Evolutionary conservation across 2,888 invertebrate genomes (phyloP).

Genomic region (Epirrhoe alternata): DNA sequence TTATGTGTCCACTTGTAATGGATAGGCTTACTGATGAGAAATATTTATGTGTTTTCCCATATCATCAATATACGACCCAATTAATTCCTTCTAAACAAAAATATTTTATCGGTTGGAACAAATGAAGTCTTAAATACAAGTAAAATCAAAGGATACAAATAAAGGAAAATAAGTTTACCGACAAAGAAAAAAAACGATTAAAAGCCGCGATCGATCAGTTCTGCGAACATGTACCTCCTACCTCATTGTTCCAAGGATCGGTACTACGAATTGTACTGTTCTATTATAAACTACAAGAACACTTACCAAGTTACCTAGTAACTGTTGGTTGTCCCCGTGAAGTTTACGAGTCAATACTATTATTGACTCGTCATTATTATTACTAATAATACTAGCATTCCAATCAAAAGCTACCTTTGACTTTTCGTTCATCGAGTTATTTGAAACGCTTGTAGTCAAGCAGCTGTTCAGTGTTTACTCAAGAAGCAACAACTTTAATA

Average conservation of each 20-base stretch:
- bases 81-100: background rate
- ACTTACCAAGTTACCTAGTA: conserved; percentile 50
- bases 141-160: no score
- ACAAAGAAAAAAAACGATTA: no score
- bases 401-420: no score
- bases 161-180: no score
- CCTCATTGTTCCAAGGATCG: background rate
- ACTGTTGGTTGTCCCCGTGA: conserved; percentile 44
- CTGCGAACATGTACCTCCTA: no score
- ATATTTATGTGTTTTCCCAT: conserved; percentile 26
- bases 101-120: background rate
- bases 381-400: no score
- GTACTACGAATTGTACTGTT: conserved; percentile 33
- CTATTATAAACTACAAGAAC: conserved; percentile 40
- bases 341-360: conserved; percentile 8
- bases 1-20: conserved; percentile 24
- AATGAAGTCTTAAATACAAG: no score
- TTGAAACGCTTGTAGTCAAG: no score
- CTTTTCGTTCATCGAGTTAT: background rate
- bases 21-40: conserved; percentile 19
- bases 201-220: no score
- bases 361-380: no score
- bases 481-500: no score
- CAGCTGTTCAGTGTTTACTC: no score
- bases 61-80: conserved; percentile 23